Conservation (phyloP, 2,113 vertebrate species). For the Cyanocitta stelleri region DNA sequence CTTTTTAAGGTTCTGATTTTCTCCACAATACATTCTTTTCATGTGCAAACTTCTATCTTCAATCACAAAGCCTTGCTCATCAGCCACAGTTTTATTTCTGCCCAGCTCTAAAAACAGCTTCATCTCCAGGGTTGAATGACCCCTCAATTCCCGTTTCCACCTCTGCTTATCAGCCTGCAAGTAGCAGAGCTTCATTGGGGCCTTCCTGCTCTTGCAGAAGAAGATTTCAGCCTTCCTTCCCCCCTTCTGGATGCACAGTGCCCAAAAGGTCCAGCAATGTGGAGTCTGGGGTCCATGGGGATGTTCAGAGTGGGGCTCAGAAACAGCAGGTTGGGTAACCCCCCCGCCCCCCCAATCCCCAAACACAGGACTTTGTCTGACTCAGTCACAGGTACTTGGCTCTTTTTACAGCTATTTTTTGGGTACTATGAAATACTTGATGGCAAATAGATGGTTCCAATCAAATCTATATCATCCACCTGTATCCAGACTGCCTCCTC, state of each 20-base stretch:
- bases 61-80: neutral
- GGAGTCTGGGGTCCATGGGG: neutral
- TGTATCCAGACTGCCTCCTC: neutral
- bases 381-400: neutral
- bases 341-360: no score
- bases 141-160: neutral
- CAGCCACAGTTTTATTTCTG: neutral
- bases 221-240: neutral
- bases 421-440: neutral
- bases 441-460: neutral
- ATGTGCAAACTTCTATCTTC: neutral
- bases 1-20: neutral
- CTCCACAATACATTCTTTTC: neutral
- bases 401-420: neutral
- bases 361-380: neutral
- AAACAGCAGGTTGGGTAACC: neutral
- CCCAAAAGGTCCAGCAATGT: rapidly evolving
- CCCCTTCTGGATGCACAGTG: rapidly evolving
- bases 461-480: neutral
- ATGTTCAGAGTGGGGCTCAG: neutral
- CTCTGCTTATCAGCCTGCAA: neutral
- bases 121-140: neutral
- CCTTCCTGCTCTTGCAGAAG: neutral
- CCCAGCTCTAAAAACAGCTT: neutral
- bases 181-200: neutral